phyloP scores from a whole-genome alignment of 2,113 vertebrate species.

The Grantiella picta region DNA sequence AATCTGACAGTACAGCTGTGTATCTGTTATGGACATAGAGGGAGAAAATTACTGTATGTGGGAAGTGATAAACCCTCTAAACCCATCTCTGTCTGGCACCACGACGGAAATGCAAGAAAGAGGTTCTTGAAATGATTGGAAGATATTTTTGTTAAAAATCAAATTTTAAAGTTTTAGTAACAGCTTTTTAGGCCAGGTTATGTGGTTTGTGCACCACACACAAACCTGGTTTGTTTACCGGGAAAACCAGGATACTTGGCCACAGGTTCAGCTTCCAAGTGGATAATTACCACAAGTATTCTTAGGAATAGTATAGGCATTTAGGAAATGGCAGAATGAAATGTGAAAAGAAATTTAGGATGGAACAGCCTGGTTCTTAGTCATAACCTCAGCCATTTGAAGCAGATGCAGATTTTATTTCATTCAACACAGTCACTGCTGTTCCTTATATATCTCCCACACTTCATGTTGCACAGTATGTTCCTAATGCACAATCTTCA shows the following conservation, averaged over 20 bases:
- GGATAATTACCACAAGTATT: not conserved
- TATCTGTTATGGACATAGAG: not conserved
- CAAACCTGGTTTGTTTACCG: not conserved
- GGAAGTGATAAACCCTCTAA: slow-evolving; percentile 36
- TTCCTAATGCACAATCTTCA: not conserved
- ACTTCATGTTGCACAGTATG: not conserved
- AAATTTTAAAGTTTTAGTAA: not conserved
- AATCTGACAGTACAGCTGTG: not conserved
- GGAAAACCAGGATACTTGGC: not conserved
- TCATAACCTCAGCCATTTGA: slow-evolving; percentile 3
- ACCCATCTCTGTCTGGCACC: slow-evolving; percentile 2
- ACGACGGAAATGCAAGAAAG: not conserved
- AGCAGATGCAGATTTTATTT: slow-evolving; percentile 32
- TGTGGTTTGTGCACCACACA: not conserved
- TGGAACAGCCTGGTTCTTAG: not conserved
- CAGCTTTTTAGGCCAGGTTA: not conserved
- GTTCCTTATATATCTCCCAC: slow-evolving; percentile 23
- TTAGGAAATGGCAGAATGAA: not conserved
- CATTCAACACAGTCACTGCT: not conserved
- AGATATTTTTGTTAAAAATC: not conserved
- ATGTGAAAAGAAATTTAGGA: not conserved
- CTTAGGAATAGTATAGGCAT: not conserved
- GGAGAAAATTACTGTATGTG: slow-evolving; percentile 11
- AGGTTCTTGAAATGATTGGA: not conserved
- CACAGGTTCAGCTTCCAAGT: not conserved